Evolutionary conservation across 2,113 vertebrate species (phyloP).

Genomic region (Eudorcas thomsonii): DNA sequence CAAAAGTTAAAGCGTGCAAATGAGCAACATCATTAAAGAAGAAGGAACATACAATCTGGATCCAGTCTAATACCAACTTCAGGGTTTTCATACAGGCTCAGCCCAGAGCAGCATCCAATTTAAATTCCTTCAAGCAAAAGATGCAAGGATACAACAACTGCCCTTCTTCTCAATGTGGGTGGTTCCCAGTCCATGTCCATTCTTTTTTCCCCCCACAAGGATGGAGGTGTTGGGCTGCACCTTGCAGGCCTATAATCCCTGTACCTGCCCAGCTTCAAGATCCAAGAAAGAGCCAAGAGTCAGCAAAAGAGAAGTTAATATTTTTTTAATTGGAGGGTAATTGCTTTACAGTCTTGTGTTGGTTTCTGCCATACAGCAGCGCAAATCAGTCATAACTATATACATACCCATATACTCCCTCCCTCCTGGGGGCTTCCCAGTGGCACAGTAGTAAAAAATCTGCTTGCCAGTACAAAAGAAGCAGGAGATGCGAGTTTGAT

Average conservation of each 20-base stretch:
- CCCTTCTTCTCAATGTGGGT: background rate
- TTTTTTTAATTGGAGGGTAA: background rate
- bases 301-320: background rate
- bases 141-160: background rate
- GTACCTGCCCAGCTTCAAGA: background rate
- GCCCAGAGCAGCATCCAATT: background rate
- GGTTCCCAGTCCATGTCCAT: background rate
- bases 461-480: background rate
- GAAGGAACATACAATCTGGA: background rate
- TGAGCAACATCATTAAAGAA: background rate
- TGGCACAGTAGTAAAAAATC: background rate
- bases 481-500: background rate
- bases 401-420: background rate
- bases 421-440: background rate
- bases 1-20: background rate
- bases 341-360: background rate
- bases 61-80: background rate
- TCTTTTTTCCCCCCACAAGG: background rate
- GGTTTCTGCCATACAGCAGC: background rate
- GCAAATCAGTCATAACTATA: background rate
- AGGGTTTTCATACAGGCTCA: background rate
- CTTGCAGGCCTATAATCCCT: background rate
- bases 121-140: background rate
- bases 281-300: background rate
- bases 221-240: background rate